Evolutionary conservation across 2,797 vertebrate species (phyloP).

Genomic region (Pantherophis vulpinus): DNA sequence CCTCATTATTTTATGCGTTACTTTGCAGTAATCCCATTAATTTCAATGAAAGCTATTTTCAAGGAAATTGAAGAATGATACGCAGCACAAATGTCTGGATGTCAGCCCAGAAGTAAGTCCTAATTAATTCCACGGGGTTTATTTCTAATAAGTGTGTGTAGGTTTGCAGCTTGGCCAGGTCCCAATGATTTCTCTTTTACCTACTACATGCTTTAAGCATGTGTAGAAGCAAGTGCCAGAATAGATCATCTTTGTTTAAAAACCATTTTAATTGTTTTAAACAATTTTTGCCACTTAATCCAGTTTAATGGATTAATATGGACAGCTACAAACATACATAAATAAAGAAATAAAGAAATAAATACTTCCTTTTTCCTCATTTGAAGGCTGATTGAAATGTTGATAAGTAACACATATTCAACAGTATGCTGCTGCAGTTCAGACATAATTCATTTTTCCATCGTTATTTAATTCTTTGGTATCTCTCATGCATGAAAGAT

Average conservation of each 20-base stretch:
- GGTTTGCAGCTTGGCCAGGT: background rate
- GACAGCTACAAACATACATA: background rate
- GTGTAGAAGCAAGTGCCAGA: background rate
- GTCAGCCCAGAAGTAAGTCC: background rate
- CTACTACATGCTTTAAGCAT: background rate
- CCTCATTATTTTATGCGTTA: background rate
- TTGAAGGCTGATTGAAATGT: background rate
- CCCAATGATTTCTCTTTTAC: background rate
- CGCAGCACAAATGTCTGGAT: background rate
- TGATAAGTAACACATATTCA: background rate
- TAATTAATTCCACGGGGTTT: background rate
- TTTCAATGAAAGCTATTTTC: background rate
- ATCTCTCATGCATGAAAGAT: background rate
- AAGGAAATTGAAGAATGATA: background rate
- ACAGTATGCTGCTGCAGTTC: background rate
- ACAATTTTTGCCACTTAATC: background rate
- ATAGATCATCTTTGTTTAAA: background rate
- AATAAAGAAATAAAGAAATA: background rate
- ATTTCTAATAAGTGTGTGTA: background rate
- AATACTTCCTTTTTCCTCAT: background rate
- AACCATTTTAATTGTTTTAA: background rate
- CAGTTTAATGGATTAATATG: background rate
- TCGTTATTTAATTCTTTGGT: background rate
- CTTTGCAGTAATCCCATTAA: background rate
- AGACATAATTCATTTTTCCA: background rate